These are phyloP conservation scores for Podargus strigoides DNA, from an alignment of 2,797 vertebrate species.

Conservation along the genomic window DNA sequence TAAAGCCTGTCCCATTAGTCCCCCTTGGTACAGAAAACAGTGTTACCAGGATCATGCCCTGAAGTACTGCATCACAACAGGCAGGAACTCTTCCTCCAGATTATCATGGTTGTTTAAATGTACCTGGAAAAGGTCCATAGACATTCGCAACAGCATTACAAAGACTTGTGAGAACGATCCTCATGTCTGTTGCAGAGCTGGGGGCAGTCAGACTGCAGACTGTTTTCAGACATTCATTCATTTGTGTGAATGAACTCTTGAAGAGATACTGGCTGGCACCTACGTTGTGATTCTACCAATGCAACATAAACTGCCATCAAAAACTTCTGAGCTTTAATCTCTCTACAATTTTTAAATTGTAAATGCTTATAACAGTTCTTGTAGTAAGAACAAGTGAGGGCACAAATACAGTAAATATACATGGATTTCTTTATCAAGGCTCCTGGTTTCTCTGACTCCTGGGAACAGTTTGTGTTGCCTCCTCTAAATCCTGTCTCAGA, in stretches of 20 bases:
- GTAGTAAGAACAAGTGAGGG: neutral
- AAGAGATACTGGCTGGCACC: neutral
- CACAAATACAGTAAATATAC: neutral
- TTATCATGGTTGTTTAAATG: neutral
- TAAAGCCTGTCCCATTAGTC: neutral
- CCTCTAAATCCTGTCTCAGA: neutral
- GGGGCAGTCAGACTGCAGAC: neutral
- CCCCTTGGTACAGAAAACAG: neutral
- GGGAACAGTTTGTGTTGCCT: neutral
- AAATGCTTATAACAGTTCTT: neutral
- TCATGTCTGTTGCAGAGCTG: neutral
- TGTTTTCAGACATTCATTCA: neutral
- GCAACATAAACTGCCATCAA: neutral
- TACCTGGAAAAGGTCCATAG: neutral
- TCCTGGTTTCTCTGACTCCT: neutral
- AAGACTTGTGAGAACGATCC: neutral
- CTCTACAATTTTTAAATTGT: neutral
- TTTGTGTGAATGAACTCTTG: neutral
- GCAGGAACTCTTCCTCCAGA: neutral
- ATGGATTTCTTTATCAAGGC: neutral
- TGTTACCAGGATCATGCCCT: neutral
- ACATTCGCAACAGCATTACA: neutral
- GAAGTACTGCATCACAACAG: neutral
- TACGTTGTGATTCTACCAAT: neutral
- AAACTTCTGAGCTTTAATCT: neutral